Evolutionary conservation across 2,797 vertebrate genomes (phyloP).

Genomic region (Cossypha heuglini): DNA sequence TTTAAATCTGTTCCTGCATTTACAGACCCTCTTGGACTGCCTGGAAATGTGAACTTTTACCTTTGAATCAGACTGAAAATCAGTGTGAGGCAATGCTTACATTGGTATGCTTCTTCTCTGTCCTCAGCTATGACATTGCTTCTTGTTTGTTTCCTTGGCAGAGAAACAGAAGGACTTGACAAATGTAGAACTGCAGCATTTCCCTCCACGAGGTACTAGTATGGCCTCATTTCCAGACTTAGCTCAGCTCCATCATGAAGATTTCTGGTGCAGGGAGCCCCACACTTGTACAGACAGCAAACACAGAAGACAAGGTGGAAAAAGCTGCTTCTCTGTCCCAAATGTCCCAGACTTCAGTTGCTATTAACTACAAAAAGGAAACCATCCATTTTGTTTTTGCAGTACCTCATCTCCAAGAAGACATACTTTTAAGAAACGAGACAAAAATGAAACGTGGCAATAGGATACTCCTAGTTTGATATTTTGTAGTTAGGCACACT

Average conservation of each 20-base stretch:
- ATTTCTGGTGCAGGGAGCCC: background rate
- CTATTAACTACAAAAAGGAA: background rate
- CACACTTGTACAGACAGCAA: background rate
- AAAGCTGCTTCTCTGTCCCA: background rate
- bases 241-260: background rate
- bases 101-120: background rate
- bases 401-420: background rate
- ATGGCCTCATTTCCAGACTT: background rate
- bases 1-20: background rate
- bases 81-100: background rate
- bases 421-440: background rate
- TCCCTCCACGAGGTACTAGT: background rate
- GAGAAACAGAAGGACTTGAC: background rate
- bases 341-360: background rate
- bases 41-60: slow-evolving; percentile 15
- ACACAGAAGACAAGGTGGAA: background rate
- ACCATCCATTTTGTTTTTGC: background rate
- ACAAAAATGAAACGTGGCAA: background rate
- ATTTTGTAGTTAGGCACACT: background rate
- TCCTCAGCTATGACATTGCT: background rate
- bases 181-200: background rate
- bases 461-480: background rate
- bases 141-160: background rate
- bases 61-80: slow-evolving; percentile 25
- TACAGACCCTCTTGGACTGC: background rate